These are phyloP conservation scores for Orthonychiurus folsomi DNA, from an alignment of 2,888 invertebrate species.

Conservation along the genomic window DNA sequence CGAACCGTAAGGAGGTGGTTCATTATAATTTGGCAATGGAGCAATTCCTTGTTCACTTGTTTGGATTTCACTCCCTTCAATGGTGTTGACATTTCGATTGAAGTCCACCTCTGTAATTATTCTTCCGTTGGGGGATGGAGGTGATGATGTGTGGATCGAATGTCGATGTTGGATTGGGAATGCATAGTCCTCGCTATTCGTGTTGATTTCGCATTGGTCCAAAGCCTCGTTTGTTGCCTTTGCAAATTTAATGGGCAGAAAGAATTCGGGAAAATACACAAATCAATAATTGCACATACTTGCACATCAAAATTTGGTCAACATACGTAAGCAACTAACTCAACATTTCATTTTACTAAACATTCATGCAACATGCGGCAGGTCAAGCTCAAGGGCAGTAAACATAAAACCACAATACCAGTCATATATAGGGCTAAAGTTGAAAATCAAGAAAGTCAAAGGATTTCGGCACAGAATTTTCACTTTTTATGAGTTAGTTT, in stretches of 20 bases:
- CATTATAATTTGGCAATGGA: slow-evolving; percentile 44
- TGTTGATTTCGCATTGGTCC: neutral
- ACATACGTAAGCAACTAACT: too few species aligned
- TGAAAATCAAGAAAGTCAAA: too few species aligned
- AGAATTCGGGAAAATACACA: slow-evolving; percentile 6
- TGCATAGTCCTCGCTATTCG: slow-evolving; percentile 75
- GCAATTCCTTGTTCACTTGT: slow-evolving; percentile 15
- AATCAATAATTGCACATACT: slow-evolving; percentile 2
- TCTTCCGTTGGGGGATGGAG: slow-evolving; percentile 84
- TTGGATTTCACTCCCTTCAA: slow-evolving; percentile 2
- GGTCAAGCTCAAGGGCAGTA: neutral
- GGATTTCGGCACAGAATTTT: too few species aligned
- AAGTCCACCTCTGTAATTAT: slow-evolving; percentile 63
- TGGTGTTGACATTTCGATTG: slow-evolving; percentile 51
- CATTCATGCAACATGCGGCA: too few species aligned
- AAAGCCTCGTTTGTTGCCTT: neutral
- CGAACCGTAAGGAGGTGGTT: slow-evolving; percentile 78
- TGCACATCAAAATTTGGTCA: neutral
- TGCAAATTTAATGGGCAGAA: neutral
- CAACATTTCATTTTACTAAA: too few species aligned
- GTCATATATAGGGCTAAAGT: slow-evolving; percentile 5
- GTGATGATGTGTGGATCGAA: slow-evolving; percentile 70
- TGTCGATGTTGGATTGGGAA: slow-evolving; percentile 79
- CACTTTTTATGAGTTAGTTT: too few species aligned
- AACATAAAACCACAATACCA: neutral